phyloP scores from a whole-genome alignment of 1,140 invertebrate genomes.

The Planococcus citri region DNA sequence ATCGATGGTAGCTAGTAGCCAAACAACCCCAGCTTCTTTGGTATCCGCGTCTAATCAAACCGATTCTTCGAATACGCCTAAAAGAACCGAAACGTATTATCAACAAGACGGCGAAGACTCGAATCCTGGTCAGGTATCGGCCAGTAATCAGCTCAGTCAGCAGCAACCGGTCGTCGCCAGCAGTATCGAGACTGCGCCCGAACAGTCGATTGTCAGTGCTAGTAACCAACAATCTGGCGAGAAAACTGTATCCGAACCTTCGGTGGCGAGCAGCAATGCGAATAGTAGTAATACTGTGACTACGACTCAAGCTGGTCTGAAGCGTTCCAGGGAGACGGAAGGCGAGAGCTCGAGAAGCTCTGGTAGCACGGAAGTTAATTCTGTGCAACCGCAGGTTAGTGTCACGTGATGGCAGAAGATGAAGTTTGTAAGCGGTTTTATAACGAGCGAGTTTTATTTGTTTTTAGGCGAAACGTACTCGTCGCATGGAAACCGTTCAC shows the following conservation, averaged over 20 bases:
- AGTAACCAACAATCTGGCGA: not conserved
- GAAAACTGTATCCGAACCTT: not conserved
- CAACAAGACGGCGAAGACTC: not conserved
- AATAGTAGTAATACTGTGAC: not conserved
- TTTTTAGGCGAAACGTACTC: not conserved
- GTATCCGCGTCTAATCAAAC: not conserved
- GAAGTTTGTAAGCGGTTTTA: not conserved
- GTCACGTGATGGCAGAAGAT: not conserved
- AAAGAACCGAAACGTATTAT: not conserved
- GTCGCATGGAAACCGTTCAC: not conserved
- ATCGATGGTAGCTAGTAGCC: not conserved
- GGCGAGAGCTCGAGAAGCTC: not conserved
- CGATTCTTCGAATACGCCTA: not conserved
- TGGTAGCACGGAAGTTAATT: not conserved
- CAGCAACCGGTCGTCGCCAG: not conserved
- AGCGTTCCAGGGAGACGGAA: not conserved
- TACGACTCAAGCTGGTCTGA: not conserved
- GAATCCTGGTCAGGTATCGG: not conserved
- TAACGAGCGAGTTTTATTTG: not conserved
- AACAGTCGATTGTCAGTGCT: not conserved
- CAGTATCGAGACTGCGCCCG: not conserved
- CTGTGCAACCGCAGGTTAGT: not conserved
- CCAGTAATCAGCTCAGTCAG: not conserved
- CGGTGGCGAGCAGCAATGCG: not conserved
- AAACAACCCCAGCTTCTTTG: not conserved